These are phyloP conservation scores for Andrena trimmerana DNA, from an alignment of 2,888 invertebrate species.

Conservation along the genomic window DNA sequence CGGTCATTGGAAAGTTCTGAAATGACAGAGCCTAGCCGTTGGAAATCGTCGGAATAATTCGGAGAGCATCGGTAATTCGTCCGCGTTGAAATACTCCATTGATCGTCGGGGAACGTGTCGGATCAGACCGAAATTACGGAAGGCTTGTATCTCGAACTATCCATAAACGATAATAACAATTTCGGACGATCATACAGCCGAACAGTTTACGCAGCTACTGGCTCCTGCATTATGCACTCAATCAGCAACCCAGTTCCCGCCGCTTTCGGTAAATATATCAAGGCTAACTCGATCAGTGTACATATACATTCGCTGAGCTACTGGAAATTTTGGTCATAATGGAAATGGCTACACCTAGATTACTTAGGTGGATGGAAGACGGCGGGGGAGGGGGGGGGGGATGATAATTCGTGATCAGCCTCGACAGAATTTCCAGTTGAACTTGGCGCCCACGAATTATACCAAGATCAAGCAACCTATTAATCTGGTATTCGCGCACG, in stretches of 20 bases:
- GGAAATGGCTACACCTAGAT: constrained; percentile 55
- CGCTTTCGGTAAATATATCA: constrained; percentile 67
- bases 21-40: background rate
- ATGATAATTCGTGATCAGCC: constrained; percentile 5
- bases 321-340: constrained; percentile 59
- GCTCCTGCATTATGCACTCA: constrained; percentile 61
- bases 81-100: constrained; percentile 36
- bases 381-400: background rate
- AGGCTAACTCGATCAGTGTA: constrained; percentile 64
- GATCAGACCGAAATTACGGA: constrained; percentile 39
- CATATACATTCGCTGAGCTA: constrained; percentile 44
- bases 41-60: constrained; percentile 45
- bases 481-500: background rate
- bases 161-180: constrained; percentile 71
- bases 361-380: constrained; percentile 51
- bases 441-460: background rate
- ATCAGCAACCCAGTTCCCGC: constrained; percentile 63
- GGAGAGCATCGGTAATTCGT: constrained; percentile 13
- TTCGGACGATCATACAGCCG: constrained; percentile 63
- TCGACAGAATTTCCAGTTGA: background rate
- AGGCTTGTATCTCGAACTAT: constrained; percentile 43
- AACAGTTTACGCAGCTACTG: constrained; percentile 65
- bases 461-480: background rate
- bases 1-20: constrained; percentile 17
- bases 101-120: constrained; percentile 16